Evolutionary conservation across 2,888 invertebrate species (phyloP).

Genomic region (Pterostichus madidus): DNA sequence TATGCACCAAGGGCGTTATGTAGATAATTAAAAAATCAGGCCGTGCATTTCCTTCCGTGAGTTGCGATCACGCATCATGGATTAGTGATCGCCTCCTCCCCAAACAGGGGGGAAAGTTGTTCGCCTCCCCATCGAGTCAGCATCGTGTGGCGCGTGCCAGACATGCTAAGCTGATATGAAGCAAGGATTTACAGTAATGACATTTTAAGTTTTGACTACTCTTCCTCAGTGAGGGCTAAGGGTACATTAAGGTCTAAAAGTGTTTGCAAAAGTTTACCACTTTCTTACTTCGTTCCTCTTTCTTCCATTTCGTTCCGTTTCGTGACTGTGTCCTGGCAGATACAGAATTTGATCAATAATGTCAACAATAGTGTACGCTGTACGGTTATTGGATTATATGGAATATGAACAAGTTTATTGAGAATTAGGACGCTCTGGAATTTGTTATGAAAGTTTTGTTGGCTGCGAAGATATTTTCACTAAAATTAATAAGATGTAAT

Average conservation of each 20-base stretch:
- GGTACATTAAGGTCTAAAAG: slow-evolving; percentile 63
- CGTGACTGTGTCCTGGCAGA: slow-evolving; percentile 30
- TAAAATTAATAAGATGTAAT: slow-evolving; percentile 43
- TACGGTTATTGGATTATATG: slow-evolving; percentile 57
- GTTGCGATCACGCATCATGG: slow-evolving; percentile 25
- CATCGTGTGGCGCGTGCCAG: slow-evolving; percentile 71
- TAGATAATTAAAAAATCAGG: no score
- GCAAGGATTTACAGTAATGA: slow-evolving; percentile 73
- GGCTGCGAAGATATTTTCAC: slow-evolving; percentile 20
- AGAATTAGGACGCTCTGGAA: slow-evolving; percentile 43
- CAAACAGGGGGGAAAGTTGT: not conserved
- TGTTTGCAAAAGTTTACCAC: slow-evolving; percentile 45
- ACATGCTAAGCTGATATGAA: slow-evolving; percentile 72
- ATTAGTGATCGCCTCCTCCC: not conserved
- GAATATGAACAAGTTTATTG: slow-evolving; percentile 54
- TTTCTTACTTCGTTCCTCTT: slow-evolving; percentile 36
- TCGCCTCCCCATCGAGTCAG: slow-evolving; percentile 5
- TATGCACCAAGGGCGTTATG: no score
- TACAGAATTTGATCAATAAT: slow-evolving; percentile 60
- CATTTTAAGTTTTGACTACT: slow-evolving; percentile 74
- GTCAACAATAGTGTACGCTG: slow-evolving; percentile 49
- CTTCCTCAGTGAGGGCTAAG: slow-evolving; percentile 68
- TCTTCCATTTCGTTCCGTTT: slow-evolving; percentile 28
- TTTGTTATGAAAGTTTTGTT: slow-evolving; percentile 50
- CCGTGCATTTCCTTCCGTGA: slow-evolving; percentile 41